Percentiles rank a stretch among this genome's conserved stretches.
Evolutionary conservation across 2,797 vertebrate species (phyloP).

Genomic region (Gadopsis bispinosus): DNA sequence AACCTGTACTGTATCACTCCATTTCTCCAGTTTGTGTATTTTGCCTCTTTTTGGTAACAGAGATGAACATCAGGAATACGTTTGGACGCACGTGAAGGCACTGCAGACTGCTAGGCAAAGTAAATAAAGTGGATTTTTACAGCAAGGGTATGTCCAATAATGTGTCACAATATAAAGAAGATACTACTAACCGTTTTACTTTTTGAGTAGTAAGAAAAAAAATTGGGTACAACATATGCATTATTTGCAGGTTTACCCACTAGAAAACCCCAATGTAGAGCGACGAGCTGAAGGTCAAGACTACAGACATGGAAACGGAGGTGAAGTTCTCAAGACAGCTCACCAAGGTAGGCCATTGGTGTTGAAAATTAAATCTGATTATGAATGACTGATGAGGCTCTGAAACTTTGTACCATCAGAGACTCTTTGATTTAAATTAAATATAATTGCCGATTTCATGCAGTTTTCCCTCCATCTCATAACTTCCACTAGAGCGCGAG

Average conservation of each 20-base stretch:
- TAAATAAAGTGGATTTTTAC: background rate
- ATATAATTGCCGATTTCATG: background rate
- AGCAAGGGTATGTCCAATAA: too few relatives aligned
- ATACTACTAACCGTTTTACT: background rate
- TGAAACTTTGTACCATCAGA: background rate
- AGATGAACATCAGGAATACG: constrained; percentile 11
- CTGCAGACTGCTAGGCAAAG: constrained; percentile 10
- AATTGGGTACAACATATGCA: constrained; percentile 6
- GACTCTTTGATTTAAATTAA: background rate
- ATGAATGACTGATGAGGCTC: background rate
- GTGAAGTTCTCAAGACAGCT: constrained; percentile 22
- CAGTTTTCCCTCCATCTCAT: background rate
- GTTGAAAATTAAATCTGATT: background rate
- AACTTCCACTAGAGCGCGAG: constrained; percentile 18
- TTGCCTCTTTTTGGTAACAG: background rate
- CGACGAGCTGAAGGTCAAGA: constrained; percentile 29
- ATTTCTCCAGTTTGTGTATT: background rate
- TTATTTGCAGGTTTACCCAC: background rate
- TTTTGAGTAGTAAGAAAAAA: background rate
- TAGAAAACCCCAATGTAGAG: background rate
- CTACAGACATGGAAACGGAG: constrained; percentile 4
- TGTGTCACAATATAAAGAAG: background rate
- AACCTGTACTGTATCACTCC: background rate
- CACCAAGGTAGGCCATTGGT: constrained; percentile 16
- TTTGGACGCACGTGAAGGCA: constrained; percentile 12